Percentiles rank a stretch among this genome's conserved stretches.
phyloP scores from a whole-genome alignment of 2,113 vertebrate genomes.

The Raphicerus campestris region DNA sequence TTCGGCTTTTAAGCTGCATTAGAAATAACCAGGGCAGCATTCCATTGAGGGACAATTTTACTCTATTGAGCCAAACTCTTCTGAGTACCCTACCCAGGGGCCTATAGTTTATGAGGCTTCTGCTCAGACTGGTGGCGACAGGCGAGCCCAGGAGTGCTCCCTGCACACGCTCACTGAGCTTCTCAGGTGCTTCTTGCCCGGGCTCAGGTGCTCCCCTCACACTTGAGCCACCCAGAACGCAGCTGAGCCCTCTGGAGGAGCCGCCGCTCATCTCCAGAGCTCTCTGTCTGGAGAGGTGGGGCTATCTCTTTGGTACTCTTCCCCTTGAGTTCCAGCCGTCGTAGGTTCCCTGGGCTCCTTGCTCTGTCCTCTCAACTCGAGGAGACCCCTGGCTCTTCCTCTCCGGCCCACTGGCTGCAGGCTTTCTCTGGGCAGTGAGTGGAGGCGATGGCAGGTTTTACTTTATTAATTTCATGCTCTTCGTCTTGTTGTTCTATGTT shows the following conservation, averaged over 20 bases:
- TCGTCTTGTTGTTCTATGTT: background rate
- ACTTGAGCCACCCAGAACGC: fast-evolving
- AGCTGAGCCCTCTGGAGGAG: background rate
- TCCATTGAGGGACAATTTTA: background rate
- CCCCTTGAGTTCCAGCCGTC: background rate
- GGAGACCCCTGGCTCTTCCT: background rate
- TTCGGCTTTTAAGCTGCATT: background rate
- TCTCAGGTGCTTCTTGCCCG: background rate
- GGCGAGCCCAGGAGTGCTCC: fast-evolving
- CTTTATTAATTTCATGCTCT: background rate
- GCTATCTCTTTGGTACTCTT: fast-evolving
- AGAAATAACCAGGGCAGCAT: background rate
- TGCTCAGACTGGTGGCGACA: background rate
- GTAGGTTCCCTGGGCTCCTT: background rate
- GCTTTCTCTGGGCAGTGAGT: background rate
- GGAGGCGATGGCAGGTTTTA: background rate
- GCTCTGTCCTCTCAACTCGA: background rate
- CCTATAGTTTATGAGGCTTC: background rate
- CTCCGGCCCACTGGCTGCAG: too few relatives aligned
- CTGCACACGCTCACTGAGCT: fast-evolving
- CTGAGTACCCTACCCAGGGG: background rate
- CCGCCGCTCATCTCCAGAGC: background rate
- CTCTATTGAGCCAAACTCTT: background rate
- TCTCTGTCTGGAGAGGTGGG: background rate
- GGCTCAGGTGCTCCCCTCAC: background rate